Evolutionary conservation across 2,797 vertebrate species (phyloP).

Genomic region (Notamacropus eugenii): DNA sequence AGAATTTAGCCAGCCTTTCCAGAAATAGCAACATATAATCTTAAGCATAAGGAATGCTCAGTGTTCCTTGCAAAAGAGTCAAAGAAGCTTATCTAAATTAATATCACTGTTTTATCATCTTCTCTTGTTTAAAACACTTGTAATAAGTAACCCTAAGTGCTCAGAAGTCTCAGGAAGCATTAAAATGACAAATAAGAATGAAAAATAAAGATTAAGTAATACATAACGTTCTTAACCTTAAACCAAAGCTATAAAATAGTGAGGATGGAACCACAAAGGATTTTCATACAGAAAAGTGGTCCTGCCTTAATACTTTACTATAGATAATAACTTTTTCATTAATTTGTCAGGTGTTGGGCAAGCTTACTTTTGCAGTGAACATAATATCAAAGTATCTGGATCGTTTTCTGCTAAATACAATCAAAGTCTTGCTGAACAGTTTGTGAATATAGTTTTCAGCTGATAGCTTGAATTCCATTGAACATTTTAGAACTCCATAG

Average conservation of each 20-base stretch:
- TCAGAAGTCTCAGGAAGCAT: conserved; percentile 36
- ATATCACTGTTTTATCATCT: neutral
- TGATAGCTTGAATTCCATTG: conserved; percentile 35
- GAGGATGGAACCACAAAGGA: neutral
- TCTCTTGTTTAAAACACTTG: conserved; percentile 34
- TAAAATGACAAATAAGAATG: conserved; percentile 19
- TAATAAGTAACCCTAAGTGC: neutral
- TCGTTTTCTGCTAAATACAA: conserved; percentile 16
- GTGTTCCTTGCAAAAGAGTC: conserved; percentile 20
- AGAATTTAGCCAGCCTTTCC: conserved; percentile 21
- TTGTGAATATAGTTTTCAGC: conserved; percentile 52
- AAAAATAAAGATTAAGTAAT: conserved; percentile 34
- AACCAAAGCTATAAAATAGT: conserved; percentile 36
- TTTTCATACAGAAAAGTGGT: neutral
- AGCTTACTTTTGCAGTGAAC: neutral
- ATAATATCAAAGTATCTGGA: conserved; percentile 4
- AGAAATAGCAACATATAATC: conserved; percentile 34
- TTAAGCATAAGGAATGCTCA: conserved; percentile 37
- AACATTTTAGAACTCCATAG: conserved; percentile 59
- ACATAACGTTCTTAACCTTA: conserved; percentile 32
- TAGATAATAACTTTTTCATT: neutral
- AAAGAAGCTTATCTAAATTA: conserved; percentile 41
- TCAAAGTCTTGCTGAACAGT: conserved; percentile 36
- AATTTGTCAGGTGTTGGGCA: neutral
- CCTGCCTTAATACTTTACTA: neutral